phyloP scores from a whole-genome alignment of 1,140 invertebrate genomes.

The Brevipalpus yothersi region DNA sequence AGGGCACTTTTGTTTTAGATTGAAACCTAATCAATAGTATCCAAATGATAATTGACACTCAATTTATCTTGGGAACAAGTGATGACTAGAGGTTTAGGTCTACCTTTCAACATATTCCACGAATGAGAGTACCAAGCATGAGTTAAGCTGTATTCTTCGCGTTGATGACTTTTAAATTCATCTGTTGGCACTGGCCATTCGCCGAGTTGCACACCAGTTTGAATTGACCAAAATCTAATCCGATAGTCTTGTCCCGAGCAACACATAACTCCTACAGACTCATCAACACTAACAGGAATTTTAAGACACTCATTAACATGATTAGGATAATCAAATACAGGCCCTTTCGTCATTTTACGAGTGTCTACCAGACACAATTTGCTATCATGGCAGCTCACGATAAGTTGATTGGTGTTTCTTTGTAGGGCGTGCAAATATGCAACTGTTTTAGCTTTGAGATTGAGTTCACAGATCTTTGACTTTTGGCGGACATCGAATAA shows the following conservation, averaged over 20 bases:
- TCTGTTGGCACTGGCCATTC: background rate
- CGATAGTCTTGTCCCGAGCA: background rate
- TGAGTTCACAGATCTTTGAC: too few relatives aligned
- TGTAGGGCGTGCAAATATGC: background rate
- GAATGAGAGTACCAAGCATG: constrained; percentile 1
- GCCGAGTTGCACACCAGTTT: background rate
- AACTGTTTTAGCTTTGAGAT: background rate
- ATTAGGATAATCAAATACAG: background rate
- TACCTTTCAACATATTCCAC: background rate
- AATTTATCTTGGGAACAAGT: background rate
- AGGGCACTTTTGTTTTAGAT: too few relatives aligned
- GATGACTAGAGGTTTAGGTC: background rate
- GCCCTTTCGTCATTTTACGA: background rate
- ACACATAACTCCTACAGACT: background rate
- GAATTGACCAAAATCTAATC: background rate
- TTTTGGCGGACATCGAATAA: background rate
- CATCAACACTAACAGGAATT: constrained; percentile 2
- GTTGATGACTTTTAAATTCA: background rate
- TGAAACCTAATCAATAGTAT: background rate
- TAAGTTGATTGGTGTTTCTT: background rate
- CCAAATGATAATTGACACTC: background rate
- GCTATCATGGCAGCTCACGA: background rate
- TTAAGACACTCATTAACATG: constrained; percentile 1
- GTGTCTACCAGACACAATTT: background rate
- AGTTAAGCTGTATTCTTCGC: background rate